A percentile compares a stretch with the other conserved stretches of the same genome.
Conservation (phyloP, 2,888 invertebrate species). For the Eucera pruinosa region DNA sequence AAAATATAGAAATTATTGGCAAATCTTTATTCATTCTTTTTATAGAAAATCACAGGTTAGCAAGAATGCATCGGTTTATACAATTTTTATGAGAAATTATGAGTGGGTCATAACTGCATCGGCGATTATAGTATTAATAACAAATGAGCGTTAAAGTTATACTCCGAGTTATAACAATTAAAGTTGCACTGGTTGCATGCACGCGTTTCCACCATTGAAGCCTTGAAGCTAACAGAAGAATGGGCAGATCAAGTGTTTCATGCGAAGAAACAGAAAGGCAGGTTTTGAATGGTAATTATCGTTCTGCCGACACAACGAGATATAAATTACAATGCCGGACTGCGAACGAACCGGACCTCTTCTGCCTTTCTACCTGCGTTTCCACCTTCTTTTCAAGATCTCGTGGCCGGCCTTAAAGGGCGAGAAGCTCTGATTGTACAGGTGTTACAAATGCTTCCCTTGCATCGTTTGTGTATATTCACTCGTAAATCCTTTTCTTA, state of each 20-base stretch:
- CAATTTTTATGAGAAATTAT: too few species aligned
- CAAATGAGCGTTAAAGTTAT: not conserved
- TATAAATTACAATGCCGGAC: conserved; percentile 75
- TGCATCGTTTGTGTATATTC: not conserved
- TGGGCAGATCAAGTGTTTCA: conserved; percentile 10
- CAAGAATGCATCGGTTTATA: too few species aligned
- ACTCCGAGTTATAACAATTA: not conserved
- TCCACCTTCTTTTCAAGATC: conserved; percentile 7
- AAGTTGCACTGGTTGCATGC: not conserved
- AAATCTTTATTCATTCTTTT: too few species aligned
- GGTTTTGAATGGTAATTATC: conserved; percentile 77
- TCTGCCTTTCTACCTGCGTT: conserved; percentile 35
- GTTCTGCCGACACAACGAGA: conserved; percentile 74
- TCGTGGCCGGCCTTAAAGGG: not conserved
- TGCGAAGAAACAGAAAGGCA: conserved; percentile 49
- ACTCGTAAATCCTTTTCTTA: not conserved
- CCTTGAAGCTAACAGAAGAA: conserved; percentile 7
- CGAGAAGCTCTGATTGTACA: not conserved
- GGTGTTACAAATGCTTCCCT: not conserved
- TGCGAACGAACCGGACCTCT: conserved; percentile 52
- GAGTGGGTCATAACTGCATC: too few species aligned
- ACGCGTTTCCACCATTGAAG: conserved; percentile 9
- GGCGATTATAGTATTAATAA: not conserved
- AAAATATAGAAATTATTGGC: too few species aligned
- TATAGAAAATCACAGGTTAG: too few species aligned